phyloP scores from a whole-genome alignment of 2,888 invertebrate genomes.

The Dusona sp. region DNA sequence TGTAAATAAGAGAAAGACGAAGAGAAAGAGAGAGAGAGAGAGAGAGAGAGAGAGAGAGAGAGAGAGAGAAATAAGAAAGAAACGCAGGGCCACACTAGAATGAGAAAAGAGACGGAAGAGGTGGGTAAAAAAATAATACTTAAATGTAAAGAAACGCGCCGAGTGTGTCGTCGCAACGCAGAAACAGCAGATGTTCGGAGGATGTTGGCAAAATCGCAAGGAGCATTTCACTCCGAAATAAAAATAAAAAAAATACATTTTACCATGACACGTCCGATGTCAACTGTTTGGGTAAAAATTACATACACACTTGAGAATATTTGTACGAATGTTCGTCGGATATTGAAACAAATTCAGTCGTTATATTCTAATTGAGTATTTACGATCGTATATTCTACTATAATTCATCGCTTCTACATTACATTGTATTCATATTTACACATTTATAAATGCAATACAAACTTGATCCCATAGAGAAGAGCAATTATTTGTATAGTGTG shows the following conservation, averaged over 20 bases:
- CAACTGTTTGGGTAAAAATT: neutral
- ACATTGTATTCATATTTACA: neutral
- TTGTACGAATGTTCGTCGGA: neutral
- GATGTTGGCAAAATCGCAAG: slow-evolving; percentile 35
- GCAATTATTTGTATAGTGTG: neutral
- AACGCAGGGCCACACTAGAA: slow-evolving; percentile 10
- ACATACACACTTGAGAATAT: neutral
- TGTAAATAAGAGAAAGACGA: slow-evolving; percentile 51
- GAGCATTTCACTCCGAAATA: neutral
- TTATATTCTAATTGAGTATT: slow-evolving; percentile 31
- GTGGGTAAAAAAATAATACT: slow-evolving; percentile 31
- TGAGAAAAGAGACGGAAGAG: slow-evolving; percentile 19
- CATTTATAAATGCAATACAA: slow-evolving; percentile 6
- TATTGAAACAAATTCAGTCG: slow-evolving; percentile 24
- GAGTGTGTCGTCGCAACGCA: slow-evolving; percentile 42
- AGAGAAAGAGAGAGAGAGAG: slow-evolving; percentile 56
- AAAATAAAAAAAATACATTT: neutral
- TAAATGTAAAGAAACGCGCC: slow-evolving; percentile 48
- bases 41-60: slow-evolving; percentile 22
- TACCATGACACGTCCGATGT: neutral
- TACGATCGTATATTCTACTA: neutral
- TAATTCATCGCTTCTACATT: neutral
- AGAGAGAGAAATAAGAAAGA: slow-evolving; percentile 17
- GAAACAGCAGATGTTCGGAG: slow-evolving; percentile 64
- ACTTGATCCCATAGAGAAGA: slow-evolving; percentile 32